Conservation (phyloP, 1,140 invertebrate species). For the Fopius arisanus region DNA sequence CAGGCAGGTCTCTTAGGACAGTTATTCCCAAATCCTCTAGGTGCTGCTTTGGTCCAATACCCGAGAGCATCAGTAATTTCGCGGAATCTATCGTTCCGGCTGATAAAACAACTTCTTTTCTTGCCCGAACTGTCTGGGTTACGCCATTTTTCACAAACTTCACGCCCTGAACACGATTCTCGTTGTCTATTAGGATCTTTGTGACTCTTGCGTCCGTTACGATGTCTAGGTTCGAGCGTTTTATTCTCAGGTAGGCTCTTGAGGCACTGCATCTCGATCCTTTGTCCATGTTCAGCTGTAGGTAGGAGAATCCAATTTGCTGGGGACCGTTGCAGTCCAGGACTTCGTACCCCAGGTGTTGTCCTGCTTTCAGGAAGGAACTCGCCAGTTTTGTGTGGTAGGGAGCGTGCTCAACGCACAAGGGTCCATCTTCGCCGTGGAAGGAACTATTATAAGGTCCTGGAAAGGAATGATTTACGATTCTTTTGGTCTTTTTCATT, state of each 20-base stretch:
- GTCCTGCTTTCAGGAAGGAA: conserved; percentile 69
- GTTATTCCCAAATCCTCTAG: conserved; percentile 74
- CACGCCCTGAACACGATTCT: conserved; percentile 61
- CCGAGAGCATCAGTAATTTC: conserved; percentile 77
- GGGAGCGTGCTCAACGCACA: conserved; percentile 59
- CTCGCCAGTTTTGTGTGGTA: conserved; percentile 58
- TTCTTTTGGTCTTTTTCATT: no score
- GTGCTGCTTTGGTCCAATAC: conserved; percentile 76
- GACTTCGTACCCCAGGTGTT: conserved; percentile 63
- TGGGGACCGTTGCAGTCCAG: conserved; percentile 67
- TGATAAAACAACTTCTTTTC: conserved; percentile 74
- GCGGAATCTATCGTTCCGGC: conserved; percentile 76
- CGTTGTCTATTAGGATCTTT: conserved; percentile 67
- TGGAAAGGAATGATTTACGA: conserved; percentile 40
- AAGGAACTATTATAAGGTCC: conserved; percentile 57
- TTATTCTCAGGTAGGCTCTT: conserved; percentile 68
- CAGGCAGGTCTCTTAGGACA: conserved; percentile 71
- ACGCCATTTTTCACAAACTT: conserved; percentile 67
- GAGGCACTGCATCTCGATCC: conserved; percentile 72
- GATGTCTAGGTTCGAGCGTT: conserved; percentile 74
- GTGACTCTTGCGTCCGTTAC: conserved; percentile 70
- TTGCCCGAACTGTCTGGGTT: conserved; percentile 56
- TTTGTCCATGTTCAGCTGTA: conserved; percentile 73
- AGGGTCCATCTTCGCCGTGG: conserved; percentile 60
- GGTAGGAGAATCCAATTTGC: conserved; percentile 68